phyloP scores from a whole-genome alignment of 2,113 vertebrate genomes.

The Chaetura pelagica region DNA sequence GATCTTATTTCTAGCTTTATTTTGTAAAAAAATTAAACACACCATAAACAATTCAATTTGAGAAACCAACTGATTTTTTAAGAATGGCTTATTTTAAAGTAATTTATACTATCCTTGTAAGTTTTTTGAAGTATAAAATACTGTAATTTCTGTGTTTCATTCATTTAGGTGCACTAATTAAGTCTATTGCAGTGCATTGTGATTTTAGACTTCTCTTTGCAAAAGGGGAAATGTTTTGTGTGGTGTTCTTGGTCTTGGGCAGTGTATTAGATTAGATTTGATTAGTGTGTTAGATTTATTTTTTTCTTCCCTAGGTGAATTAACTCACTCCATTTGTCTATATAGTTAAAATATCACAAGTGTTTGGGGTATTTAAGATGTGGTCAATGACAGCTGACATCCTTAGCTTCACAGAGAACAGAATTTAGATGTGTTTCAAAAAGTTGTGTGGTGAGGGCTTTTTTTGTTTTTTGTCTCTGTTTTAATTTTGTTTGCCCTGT shows the following conservation, averaged over 20 bases:
- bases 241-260: background rate
- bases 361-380: background rate
- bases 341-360: background rate
- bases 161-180: no score
- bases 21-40: background rate
- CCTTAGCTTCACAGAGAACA: background rate
- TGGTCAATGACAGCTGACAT: background rate
- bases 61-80: constrained; percentile 8
- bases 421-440: background rate
- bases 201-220: fast-evolving
- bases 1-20: background rate
- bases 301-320: background rate
- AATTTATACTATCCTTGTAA: background rate
- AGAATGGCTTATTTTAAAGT: background rate
- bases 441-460: background rate
- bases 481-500: background rate
- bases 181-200: background rate
- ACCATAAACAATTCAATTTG: background rate
- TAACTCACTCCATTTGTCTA: background rate
- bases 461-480: fast-evolving
- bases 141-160: background rate
- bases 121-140: background rate
- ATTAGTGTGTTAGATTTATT: background rate
- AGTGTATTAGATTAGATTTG: background rate
- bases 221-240: background rate